Percentiles rank a stretch among this genome's conserved stretches.
phyloP scores from a whole-genome alignment of 2,888 invertebrate species.

The Leptinotarsa haldemani region DNA sequence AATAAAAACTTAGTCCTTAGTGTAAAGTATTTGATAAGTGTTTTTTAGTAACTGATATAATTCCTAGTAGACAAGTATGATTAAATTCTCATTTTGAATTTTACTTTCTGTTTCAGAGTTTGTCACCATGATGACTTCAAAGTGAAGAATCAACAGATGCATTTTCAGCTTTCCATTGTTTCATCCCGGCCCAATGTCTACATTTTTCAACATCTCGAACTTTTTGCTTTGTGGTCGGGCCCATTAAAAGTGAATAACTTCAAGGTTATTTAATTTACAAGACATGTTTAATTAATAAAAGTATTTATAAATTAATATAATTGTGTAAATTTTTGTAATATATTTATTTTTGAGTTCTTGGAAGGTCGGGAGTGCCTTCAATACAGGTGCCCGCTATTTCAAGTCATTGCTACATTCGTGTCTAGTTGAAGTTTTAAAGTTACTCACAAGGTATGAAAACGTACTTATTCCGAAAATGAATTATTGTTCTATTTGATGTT shows the following conservation, averaged over 20 bases:
- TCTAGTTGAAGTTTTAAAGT: slow-evolving; percentile 57
- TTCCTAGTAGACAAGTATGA: too few relatives aligned
- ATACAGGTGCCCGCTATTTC: slow-evolving; percentile 52
- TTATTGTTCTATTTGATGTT: slow-evolving; percentile 57
- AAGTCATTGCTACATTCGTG: slow-evolving; percentile 56
- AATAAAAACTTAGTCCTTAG: too few relatives aligned
- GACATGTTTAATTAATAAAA: slow-evolving; percentile 62
- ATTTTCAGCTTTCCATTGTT: slow-evolving; percentile 67
- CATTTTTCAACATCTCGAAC: slow-evolving; percentile 64
- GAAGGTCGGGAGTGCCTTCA: slow-evolving; percentile 46
- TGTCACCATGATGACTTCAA: slow-evolving; percentile 99
- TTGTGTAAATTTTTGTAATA: slow-evolving; percentile 69
- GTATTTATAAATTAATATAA: slow-evolving; percentile 65
- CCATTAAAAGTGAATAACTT: slow-evolving; percentile 64
- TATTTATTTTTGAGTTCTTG: slow-evolving; percentile 56
- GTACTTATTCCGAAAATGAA: slow-evolving; percentile 56
- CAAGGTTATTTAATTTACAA: slow-evolving; percentile 64
- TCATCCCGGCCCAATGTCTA: slow-evolving; percentile 65
- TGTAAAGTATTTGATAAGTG: too few relatives aligned
- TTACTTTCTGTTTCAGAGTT: slow-evolving; percentile 82
- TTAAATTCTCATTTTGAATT: slow-evolving; percentile 2
- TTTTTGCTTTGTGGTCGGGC: slow-evolving; percentile 64
- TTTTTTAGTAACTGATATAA: too few relatives aligned
- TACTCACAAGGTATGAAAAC: slow-evolving; percentile 64
- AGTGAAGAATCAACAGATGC: slow-evolving; percentile 83